Percentiles rank a stretch among this genome's conserved stretches.
Conservation (phyloP, 2,113 vertebrate genomes). For the Oryzias javanicus region DNA sequence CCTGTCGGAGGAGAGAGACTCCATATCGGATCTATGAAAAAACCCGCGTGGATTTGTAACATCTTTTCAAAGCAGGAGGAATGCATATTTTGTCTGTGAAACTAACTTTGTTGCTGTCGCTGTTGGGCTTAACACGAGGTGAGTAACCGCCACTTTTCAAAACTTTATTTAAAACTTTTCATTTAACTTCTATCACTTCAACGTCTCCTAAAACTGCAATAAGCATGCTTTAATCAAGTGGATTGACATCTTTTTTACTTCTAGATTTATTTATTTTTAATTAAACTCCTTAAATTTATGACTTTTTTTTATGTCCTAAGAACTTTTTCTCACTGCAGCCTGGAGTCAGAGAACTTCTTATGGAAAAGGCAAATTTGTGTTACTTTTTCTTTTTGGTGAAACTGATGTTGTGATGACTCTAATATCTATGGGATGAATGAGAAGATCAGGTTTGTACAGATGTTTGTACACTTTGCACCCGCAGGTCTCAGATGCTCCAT, state of each 20-base stretch:
- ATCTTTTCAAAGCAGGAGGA: conserved; percentile 72
- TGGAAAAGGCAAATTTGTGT: conserved; percentile 44
- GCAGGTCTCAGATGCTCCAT: conserved; percentile 79
- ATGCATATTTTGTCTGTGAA: conserved; percentile 76
- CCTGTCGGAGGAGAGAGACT: conserved; percentile 27
- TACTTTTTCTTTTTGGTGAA: conserved; percentile 31
- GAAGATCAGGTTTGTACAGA: neutral
- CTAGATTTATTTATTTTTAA: too few species aligned
- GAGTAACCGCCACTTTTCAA: conserved; percentile 28
- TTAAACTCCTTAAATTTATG: too few species aligned
- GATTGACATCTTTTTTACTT: too few species aligned
- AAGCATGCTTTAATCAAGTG: too few species aligned
- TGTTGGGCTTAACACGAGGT: conserved; percentile 73
- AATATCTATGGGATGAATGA: neutral
- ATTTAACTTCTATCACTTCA: neutral
- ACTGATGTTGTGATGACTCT: conserved; percentile 33
- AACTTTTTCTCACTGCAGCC: conserved; percentile 31
- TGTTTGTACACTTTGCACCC: conserved; percentile 45
- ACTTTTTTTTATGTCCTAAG: neutral
- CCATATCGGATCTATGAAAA: conserved; percentile 76
- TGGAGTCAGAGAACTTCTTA: conserved; percentile 14
- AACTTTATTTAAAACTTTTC: neutral
- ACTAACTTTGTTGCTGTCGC: conserved; percentile 72
- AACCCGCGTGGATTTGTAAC: conserved; percentile 68
- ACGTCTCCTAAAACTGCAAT: too few species aligned